Percentiles rank a stretch among this genome's conserved stretches.
These are phyloP conservation scores for Mustelus asterias DNA, from an alignment of 2,113 vertebrate genomes.

Conservation along the genomic window DNA sequence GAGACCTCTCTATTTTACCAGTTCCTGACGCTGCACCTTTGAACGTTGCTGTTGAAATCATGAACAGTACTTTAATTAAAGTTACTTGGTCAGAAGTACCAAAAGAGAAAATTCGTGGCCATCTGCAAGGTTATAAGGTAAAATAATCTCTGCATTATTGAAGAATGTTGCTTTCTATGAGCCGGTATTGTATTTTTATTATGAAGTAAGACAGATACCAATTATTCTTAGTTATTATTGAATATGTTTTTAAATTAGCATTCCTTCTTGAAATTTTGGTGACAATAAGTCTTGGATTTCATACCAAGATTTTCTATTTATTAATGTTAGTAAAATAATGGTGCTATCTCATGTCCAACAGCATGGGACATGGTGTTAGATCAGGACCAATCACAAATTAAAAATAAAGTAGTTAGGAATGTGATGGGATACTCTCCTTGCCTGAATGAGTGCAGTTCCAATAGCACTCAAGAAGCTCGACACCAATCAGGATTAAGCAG, in stretches of 20 bases:
- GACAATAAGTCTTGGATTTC: background rate
- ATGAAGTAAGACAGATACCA: background rate
- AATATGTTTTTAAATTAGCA: background rate
- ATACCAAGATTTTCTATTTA: background rate
- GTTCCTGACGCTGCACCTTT: slow-evolving; percentile 81
- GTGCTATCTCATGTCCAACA: background rate
- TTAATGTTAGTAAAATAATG: background rate
- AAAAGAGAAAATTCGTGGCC: slow-evolving; percentile 84
- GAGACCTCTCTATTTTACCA: slow-evolving; percentile 49
- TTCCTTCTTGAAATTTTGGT: background rate
- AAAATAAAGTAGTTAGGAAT: background rate
- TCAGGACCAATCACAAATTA: background rate
- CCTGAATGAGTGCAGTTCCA: background rate
- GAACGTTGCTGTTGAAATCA: slow-evolving; percentile 64
- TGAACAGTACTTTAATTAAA: slow-evolving; percentile 77
- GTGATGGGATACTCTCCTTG: background rate
- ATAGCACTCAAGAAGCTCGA: background rate
- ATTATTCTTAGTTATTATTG: background rate
- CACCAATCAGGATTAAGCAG: too few species aligned
- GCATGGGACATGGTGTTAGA: background rate
- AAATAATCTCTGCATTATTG: slow-evolving; percentile 46
- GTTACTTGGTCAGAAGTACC: slow-evolving; percentile 78
- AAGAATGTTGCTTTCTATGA: background rate
- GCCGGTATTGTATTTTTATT: background rate
- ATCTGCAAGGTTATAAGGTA: slow-evolving; percentile 92